phyloP scores from a whole-genome alignment of 1,140 invertebrate species.

The Eurosta solidaginis region DNA sequence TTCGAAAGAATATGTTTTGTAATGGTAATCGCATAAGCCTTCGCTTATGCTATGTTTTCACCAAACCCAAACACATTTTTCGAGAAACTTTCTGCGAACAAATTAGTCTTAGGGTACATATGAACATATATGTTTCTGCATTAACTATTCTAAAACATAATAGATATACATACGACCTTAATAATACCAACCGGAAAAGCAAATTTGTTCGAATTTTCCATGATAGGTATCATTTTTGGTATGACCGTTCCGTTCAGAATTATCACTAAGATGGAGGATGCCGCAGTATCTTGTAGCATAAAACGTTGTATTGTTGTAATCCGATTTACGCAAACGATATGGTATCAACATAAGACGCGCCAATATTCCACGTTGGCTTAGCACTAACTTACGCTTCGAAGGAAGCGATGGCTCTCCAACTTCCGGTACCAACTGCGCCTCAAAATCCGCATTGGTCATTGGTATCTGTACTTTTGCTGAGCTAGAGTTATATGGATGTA shows the following conservation, averaged over 20 bases:
- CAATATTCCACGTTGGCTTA: not conserved
- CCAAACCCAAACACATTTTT: too few species aligned
- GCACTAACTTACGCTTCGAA: not conserved
- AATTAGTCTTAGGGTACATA: too few species aligned
- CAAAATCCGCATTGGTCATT: not conserved
- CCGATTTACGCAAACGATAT: not conserved
- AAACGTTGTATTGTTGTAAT: not conserved
- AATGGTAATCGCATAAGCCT: too few species aligned
- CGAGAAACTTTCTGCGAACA: too few species aligned
- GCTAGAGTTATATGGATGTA: not conserved
- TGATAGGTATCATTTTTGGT: not conserved
- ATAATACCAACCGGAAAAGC: not conserved
- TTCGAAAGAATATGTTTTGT: too few species aligned
- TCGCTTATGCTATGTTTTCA: too few species aligned
- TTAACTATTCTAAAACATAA: too few species aligned
- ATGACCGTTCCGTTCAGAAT: fast-evolving
- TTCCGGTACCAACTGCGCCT: not conserved
- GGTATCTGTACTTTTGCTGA: not conserved
- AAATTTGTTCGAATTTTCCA: not conserved
- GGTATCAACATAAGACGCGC: not conserved
- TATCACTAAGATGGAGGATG: not conserved
- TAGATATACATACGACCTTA: not conserved
- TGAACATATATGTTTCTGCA: too few species aligned
- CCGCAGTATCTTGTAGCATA: not conserved
- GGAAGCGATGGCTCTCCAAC: not conserved